phyloP scores from a whole-genome alignment of 2,888 invertebrate genomes.

The Strigamia transsilvanica region DNA sequence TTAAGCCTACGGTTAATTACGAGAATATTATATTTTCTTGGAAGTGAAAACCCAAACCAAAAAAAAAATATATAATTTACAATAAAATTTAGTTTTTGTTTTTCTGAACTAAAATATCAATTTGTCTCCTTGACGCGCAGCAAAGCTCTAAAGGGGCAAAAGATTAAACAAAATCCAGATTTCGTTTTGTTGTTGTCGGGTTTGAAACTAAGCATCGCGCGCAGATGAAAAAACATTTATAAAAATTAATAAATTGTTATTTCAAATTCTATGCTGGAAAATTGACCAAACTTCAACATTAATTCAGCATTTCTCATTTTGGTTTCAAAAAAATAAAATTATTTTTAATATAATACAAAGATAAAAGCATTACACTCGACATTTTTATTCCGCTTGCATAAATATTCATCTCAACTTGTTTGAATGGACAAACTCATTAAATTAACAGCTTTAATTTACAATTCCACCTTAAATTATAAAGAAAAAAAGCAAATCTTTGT shows the following conservation, averaged over 20 bases:
- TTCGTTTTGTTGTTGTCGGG: no score
- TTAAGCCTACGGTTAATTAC: neutral
- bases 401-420: conserved; percentile 33
- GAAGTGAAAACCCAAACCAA: neutral
- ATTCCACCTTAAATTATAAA: conserved; percentile 34
- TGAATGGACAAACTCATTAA: conserved; percentile 44
- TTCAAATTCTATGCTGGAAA: neutral
- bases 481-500: conserved; percentile 47
- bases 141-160: no score
- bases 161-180: no score
- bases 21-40: neutral
- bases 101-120: no score
- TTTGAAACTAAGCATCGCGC: no score
- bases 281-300: neutral
- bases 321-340: neutral
- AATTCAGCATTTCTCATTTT: neutral
- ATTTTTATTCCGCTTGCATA: neutral
- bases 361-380: neutral
- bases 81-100: no score
- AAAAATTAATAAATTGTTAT: neutral
- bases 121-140: no score
- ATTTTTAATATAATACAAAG: neutral
- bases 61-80: neutral
- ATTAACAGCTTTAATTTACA: conserved; percentile 47
- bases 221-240: neutral